Evolutionary conservation across 2,797 vertebrate species (phyloP).

Genomic region (Percopsis omiscomaycus): DNA sequence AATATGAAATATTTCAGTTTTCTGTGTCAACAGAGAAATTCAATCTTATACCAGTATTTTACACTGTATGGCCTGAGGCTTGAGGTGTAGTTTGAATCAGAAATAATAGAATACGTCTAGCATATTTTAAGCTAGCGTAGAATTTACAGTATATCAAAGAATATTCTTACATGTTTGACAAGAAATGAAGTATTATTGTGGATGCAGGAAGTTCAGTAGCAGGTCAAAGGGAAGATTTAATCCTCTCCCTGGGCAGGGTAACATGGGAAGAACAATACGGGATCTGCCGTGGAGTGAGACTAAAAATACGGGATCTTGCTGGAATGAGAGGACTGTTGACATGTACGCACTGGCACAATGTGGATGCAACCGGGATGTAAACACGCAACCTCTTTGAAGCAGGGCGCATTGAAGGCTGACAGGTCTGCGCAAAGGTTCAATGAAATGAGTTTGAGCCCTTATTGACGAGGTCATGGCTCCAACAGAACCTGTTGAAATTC

Average conservation of each 20-base stretch:
- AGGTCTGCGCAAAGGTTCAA: conserved; percentile 27
- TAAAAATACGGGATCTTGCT: conserved; percentile 52
- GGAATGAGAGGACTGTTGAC: conserved; percentile 37
- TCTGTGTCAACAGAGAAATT: conserved; percentile 11
- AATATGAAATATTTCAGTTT: no score
- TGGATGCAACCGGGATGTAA: conserved; percentile 29
- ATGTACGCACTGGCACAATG: conserved; percentile 31
- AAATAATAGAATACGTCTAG: neutral
- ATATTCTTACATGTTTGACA: neutral
- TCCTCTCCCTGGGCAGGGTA: conserved; percentile 38
- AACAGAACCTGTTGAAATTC: neutral
- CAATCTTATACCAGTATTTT: neutral
- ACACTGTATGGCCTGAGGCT: neutral
- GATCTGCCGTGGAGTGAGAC: conserved; percentile 26
- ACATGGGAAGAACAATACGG: conserved; percentile 42
- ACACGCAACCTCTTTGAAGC: conserved; percentile 28
- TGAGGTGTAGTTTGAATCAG: neutral
- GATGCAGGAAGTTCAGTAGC: conserved; percentile 40
- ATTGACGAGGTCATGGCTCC: neutral
- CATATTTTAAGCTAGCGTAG: no score
- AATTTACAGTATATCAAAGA: conserved; percentile 2
- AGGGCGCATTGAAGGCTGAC: conserved; percentile 16
- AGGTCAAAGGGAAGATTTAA: conserved; percentile 45
- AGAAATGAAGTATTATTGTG: neutral
- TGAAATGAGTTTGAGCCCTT: neutral